Conservation (phyloP, 2,113 vertebrate genomes). For the Catharus bicknelli region DNA sequence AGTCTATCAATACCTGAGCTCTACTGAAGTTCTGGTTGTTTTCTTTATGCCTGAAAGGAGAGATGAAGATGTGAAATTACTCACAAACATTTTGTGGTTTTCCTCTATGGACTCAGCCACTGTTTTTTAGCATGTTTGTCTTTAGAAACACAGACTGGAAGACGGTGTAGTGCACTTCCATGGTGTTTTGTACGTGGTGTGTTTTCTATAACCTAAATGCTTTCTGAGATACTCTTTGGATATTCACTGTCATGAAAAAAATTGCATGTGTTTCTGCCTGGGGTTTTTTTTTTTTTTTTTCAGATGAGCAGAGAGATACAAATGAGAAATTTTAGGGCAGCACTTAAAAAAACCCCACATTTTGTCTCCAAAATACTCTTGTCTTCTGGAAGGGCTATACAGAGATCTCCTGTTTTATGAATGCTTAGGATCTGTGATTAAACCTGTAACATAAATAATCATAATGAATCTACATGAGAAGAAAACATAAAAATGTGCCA, state of each 20-base stretch:
- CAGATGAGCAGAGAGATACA: not conserved
- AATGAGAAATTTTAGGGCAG: not conserved
- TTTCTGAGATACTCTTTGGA: not conserved
- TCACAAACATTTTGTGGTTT: not conserved
- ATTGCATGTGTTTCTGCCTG: not conserved
- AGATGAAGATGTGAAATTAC: not conserved
- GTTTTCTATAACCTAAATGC: not conserved
- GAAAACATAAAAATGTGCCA: not conserved
- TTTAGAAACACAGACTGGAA: not conserved
- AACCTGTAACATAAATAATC: not conserved
- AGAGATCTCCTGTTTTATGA: not conserved
- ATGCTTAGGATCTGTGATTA: not conserved
- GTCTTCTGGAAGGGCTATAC: accelerated
- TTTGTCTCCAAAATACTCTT: not conserved
- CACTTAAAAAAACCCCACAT: accelerated
- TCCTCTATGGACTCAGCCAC: accelerated
- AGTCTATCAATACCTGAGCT: not conserved
- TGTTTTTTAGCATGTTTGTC: not conserved
- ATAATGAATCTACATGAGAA: not conserved
- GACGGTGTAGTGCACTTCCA: not conserved
- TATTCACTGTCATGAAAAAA: not conserved
- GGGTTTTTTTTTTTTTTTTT: not conserved
- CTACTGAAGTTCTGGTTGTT: not conserved
- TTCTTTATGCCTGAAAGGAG: not conserved
- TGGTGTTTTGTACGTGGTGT: not conserved